Evolutionary conservation across 2,888 invertebrate species (phyloP).

Genomic region (Tuberolachnus salignus): DNA sequence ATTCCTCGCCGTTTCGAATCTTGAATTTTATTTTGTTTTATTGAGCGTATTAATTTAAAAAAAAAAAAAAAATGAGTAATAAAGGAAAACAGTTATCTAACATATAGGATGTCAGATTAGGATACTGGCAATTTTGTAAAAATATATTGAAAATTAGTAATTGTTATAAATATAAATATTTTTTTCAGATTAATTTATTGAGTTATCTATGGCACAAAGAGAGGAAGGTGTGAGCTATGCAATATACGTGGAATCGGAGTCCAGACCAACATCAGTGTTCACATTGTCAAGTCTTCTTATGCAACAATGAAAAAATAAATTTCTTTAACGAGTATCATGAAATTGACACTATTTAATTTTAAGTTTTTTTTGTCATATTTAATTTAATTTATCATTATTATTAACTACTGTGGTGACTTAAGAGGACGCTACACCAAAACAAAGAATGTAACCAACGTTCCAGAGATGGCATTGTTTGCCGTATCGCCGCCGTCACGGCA

Average conservation of each 20-base stretch:
- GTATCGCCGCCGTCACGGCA: too few species aligned
- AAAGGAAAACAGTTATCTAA: slow-evolving; percentile 17
- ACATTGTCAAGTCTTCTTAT: slow-evolving; percentile 21
- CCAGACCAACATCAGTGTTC: slow-evolving; percentile 18
- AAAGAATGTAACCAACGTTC: too few species aligned
- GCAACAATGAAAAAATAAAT: slow-evolving; percentile 23
- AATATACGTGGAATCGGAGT: slow-evolving; percentile 28
- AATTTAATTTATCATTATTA: too few species aligned
- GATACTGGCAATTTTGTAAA: slow-evolving; percentile 6
- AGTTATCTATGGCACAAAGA: background rate
- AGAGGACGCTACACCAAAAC: too few species aligned
- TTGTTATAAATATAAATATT: slow-evolving; percentile 11
- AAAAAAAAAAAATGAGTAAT: too few species aligned
- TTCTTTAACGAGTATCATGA: slow-evolving; percentile 10
- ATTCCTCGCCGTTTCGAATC: too few species aligned
- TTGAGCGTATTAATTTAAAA: too few species aligned
- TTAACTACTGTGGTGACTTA: too few species aligned
- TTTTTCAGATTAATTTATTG: slow-evolving; percentile 32
- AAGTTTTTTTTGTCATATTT: slow-evolving; percentile 1
- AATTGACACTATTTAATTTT: slow-evolving; percentile 6
- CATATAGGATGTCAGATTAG: slow-evolving; percentile 5
- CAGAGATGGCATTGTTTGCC: too few species aligned
- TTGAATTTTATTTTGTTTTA: too few species aligned
- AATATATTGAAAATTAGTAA: background rate
- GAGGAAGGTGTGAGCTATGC: slow-evolving; percentile 26